A percentile compares a stretch with the other conserved stretches of the same genome.
These are phyloP conservation scores for Podarcis raffonei DNA, from an alignment of 2,113 vertebrate species.

Conservation along the genomic window DNA sequence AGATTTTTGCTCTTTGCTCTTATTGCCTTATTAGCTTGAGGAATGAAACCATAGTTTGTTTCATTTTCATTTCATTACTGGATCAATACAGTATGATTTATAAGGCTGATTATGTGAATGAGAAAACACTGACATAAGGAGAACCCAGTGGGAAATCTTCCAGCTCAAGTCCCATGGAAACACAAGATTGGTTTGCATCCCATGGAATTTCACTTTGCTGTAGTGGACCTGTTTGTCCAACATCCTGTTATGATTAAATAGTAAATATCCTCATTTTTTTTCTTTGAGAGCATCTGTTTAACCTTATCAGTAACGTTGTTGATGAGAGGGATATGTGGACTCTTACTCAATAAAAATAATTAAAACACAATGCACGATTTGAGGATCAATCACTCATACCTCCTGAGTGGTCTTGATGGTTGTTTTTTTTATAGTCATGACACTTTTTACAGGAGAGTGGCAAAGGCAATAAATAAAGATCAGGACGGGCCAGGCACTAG, in stretches of 20 bases:
- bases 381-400: neutral
- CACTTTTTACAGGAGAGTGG: neutral
- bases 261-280: neutral
- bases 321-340: neutral
- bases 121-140: neutral
- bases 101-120: neutral
- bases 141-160: neutral
- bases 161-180: neutral
- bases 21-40: no score
- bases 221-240: neutral
- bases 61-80: no score
- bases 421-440: neutral
- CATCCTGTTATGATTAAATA: neutral
- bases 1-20: no score
- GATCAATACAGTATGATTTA: neutral
- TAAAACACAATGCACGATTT: neutral
- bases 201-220: neutral
- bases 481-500: neutral
- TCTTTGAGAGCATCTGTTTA: neutral
- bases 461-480: neutral
- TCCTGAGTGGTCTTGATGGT: neutral
- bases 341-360: neutral
- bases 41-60: no score
- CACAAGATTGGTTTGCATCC: neutral
- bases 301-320: neutral